These are phyloP conservation scores for Ectropis grisescens DNA, from an alignment of 1,140 invertebrate species.

Conservation along the genomic window DNA sequence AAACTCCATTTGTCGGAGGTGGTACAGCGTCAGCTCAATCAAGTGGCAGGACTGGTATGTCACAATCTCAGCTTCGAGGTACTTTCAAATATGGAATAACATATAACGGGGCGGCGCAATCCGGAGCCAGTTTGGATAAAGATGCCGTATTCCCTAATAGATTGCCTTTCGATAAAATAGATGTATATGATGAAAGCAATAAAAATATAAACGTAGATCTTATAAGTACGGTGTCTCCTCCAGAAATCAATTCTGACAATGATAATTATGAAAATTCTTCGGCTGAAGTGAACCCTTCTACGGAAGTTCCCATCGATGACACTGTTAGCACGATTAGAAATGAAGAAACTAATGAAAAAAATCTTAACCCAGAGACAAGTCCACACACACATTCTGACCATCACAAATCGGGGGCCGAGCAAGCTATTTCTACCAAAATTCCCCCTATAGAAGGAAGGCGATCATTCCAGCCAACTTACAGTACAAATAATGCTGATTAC, in stretches of 20 bases:
- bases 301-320: constrained; percentile 9
- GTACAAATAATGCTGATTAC: constrained; percentile 30
- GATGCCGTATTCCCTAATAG: constrained; percentile 51
- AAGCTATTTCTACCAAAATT: constrained; percentile 11
- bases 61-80: constrained; percentile 84
- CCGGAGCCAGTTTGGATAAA: constrained; percentile 78
- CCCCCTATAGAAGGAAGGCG: constrained; percentile 29
- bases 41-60: constrained; percentile 79
- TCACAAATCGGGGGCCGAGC: constrained; percentile 24
- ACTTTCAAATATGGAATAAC: constrained; percentile 83
- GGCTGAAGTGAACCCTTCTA: constrained; percentile 1
- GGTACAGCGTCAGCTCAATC: constrained; percentile 84
- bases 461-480: constrained; percentile 36
- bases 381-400: constrained; percentile 44
- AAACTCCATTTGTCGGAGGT: constrained; percentile 76
- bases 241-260: constrained; percentile 14
- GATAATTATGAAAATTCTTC: constrained; percentile 6
- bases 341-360: constrained; percentile 16
- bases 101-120: constrained; percentile 85
- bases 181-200: constrained; percentile 53
- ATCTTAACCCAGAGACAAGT: too few relatives aligned
- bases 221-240: constrained; percentile 37
- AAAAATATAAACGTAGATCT: constrained; percentile 63
- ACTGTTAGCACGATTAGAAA: background rate
- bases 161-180: constrained; percentile 51